These are phyloP conservation scores for Tor tambroides DNA, from an alignment of 2,113 vertebrate species.

Conservation along the genomic window DNA sequence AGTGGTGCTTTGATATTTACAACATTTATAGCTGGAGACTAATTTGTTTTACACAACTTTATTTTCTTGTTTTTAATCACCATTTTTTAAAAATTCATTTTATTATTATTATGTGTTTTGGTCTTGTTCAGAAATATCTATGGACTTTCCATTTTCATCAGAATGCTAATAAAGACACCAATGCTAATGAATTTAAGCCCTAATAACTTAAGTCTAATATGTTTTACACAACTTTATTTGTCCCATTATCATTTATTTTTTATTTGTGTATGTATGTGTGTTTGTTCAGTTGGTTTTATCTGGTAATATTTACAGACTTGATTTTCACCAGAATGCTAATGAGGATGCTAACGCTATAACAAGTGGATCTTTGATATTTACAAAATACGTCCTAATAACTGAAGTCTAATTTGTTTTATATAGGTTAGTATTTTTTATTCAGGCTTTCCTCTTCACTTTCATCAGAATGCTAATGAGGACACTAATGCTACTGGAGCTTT, in stretches of 20 bases:
- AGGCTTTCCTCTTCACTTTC: conserved; percentile 94
- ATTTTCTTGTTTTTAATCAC: too few species aligned
- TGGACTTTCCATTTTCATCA: not conserved
- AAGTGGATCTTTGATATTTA: conserved; percentile 98
- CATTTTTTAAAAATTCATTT: conserved; percentile 65
- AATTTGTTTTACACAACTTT: conserved; percentile 80
- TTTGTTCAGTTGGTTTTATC: not conserved
- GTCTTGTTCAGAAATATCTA: not conserved
- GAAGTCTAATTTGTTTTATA: conserved; percentile 88
- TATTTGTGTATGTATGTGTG: not conserved
- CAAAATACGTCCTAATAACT: conserved; percentile 97
- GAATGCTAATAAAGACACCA: not conserved
- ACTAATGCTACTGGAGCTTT: conserved; percentile 89
- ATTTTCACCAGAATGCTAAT: conserved; percentile 99
- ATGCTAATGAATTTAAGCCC: not conserved
- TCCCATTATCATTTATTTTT: not conserved
- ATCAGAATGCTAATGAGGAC: conserved; percentile 99
- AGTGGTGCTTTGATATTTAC: conserved; percentile 99
- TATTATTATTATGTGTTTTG: not conserved
- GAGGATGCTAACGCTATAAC: conserved; percentile 82
- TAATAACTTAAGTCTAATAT: not conserved
- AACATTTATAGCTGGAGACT: conserved; percentile 93
- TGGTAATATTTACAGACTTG: conserved; percentile 72
- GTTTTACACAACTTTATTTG: not conserved
- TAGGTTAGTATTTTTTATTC: conserved; percentile 14